Evolutionary conservation across 2,888 invertebrate species (phyloP).

Genomic region (Hypolimnas misippus): DNA sequence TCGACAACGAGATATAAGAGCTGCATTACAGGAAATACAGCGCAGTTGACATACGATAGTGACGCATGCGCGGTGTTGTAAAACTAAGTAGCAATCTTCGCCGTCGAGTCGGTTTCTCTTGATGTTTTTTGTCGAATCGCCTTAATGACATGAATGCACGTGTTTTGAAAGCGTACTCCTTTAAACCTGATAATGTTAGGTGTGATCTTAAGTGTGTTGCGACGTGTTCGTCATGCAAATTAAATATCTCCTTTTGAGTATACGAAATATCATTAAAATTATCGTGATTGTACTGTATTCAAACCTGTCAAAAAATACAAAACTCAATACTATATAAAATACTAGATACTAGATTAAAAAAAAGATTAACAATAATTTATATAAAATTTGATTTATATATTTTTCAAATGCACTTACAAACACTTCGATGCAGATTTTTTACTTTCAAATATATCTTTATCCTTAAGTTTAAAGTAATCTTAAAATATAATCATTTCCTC

Average conservation of each 20-base stretch:
- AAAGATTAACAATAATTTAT: no score
- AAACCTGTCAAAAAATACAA: no score
- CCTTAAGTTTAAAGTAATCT: background rate
- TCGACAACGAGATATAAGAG: constrained; percentile 37
- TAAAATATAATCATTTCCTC: background rate
- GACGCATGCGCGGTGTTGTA: constrained; percentile 34
- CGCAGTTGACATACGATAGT: constrained; percentile 40
- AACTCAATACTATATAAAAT: no score
- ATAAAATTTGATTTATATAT: no score
- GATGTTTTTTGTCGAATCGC: constrained; percentile 23
- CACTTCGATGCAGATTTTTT: no score
- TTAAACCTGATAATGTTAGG: constrained; percentile 1
- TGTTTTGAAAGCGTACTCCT: constrained; percentile 24
- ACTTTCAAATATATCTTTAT: background rate
- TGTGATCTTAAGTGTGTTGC: constrained; percentile 7
- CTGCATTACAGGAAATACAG: constrained; percentile 44
- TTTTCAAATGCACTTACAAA: no score
- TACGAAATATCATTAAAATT: background rate
- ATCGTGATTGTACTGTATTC: no score
- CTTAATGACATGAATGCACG: constrained; percentile 18
- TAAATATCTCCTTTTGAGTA: background rate
- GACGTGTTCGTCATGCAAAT: background rate
- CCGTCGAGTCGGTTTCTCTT: constrained; percentile 30
- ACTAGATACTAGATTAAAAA: no score
- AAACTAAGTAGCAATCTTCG: constrained; percentile 21